phyloP scores from a whole-genome alignment of 2,888 invertebrate genomes.

The Cordilura impudica region DNA sequence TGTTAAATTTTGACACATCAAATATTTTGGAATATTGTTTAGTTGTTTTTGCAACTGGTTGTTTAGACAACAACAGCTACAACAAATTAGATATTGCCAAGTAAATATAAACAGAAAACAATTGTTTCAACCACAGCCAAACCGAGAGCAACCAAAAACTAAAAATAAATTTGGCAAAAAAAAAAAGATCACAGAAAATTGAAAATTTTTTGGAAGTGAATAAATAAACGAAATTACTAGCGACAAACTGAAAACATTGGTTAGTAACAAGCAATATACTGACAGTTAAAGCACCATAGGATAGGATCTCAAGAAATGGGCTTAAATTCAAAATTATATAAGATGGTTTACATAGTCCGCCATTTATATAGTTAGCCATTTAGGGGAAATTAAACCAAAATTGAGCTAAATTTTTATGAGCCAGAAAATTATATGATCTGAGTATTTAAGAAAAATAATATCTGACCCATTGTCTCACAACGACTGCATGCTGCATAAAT shows the following conservation, averaged over 20 bases:
- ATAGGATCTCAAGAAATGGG: too few relatives aligned
- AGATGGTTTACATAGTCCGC: too few relatives aligned
- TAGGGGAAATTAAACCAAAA: too few relatives aligned
- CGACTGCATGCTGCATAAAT: slow-evolving; percentile 36
- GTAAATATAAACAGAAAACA: slow-evolving; percentile 38
- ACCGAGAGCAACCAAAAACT: neutral
- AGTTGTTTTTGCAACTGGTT: neutral
- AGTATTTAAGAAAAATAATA: too few relatives aligned
- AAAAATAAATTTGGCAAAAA: slow-evolving; percentile 2
- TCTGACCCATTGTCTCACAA: neutral
- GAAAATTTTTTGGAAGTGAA: slow-evolving; percentile 42
- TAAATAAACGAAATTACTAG: slow-evolving; percentile 45
- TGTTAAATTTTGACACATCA: slow-evolving; percentile 38
- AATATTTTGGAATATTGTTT: slow-evolving; percentile 15
- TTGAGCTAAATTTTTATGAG: too few relatives aligned
- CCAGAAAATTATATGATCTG: too few relatives aligned
- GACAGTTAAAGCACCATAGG: too few relatives aligned
- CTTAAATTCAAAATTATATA: too few relatives aligned
- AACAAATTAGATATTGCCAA: slow-evolving; percentile 6
- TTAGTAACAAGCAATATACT: slow-evolving; percentile 9
- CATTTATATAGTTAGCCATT: too few relatives aligned
- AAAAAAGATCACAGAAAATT: slow-evolving; percentile 1
- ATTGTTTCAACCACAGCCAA: slow-evolving; percentile 39
- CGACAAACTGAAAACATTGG: slow-evolving; percentile 32
- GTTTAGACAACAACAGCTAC: neutral